Evolutionary conservation across 2,113 vertebrate species (phyloP).

Genomic region (Sorex araneus): DNA sequence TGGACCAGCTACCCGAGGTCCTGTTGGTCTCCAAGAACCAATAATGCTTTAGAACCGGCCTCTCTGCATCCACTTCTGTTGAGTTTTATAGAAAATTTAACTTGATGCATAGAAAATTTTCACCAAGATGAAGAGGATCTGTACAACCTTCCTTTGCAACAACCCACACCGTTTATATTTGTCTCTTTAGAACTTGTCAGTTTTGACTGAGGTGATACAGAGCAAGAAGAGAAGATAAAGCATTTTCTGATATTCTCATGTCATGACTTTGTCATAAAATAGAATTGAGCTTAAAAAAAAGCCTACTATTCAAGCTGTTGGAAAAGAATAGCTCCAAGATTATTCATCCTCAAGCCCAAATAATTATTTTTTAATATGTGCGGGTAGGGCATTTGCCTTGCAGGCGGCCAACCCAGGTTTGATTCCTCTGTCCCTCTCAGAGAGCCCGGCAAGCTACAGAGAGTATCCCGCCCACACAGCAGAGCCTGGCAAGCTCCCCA

Average conservation of each 20-base stretch:
- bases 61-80: not conserved
- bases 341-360: conserved; percentile 28
- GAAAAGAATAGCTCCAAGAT: conserved; percentile 30
- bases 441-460: too few relatives aligned
- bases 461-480: too few relatives aligned
- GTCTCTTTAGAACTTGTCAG: conserved; percentile 1
- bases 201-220: conserved; percentile 36
- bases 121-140: not conserved
- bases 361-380: not conserved
- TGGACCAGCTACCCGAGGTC: not conserved
- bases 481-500: too few relatives aligned
- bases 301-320: not conserved
- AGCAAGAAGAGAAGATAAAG: not conserved
- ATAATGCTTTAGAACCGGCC: not conserved
- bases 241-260: not conserved
- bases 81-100: conserved; percentile 16
- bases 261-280: conserved; percentile 32
- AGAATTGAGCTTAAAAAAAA: not conserved
- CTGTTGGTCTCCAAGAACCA: not conserved
- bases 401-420: too few relatives aligned
- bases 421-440: too few relatives aligned
- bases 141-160: not conserved
- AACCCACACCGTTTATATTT: conserved; percentile 3
- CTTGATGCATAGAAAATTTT: conserved; percentile 40
- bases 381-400: too few relatives aligned